These are phyloP conservation scores for Drosophila atroscutellata DNA, from an alignment of 2,888 invertebrate genomes.

Conservation along the genomic window DNA sequence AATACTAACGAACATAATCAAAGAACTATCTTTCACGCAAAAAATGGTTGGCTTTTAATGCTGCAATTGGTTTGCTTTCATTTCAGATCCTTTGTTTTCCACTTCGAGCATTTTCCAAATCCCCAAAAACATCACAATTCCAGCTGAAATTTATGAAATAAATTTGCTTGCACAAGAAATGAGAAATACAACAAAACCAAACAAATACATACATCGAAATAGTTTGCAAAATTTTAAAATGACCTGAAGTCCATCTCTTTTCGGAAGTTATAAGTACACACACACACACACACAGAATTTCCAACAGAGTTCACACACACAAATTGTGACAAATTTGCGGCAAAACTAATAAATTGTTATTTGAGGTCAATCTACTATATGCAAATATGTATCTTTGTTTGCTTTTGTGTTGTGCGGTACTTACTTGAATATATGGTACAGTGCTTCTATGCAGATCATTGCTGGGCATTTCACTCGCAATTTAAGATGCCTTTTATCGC, in stretches of 20 bases:
- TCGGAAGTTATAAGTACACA: background rate
- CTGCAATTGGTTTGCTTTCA: background rate
- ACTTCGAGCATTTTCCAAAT: background rate
- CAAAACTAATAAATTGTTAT: constrained; percentile 48
- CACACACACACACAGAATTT: background rate
- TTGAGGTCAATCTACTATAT: constrained; percentile 22
- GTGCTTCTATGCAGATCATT: constrained; percentile 14
- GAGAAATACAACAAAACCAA: background rate
- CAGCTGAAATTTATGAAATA: background rate
- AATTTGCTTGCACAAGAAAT: background rate
- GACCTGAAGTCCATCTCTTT: background rate
- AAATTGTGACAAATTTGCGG: constrained; percentile 22
- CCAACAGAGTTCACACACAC: background rate
- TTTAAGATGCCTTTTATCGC: constrained; percentile 24
- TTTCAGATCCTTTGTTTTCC: background rate
- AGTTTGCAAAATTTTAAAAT: background rate
- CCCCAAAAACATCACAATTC: background rate
- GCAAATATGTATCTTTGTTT: constrained; percentile 5
- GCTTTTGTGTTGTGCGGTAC: background rate
- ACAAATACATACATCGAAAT: background rate
- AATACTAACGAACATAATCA: background rate
- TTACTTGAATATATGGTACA: constrained; percentile 1
- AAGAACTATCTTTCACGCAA: background rate
- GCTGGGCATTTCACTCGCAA: constrained; percentile 27
- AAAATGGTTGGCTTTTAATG: background rate